Evolutionary conservation across 2,797 vertebrate species (phyloP), one percentile per base, ranked within the genome.

Genomic region (Gallirallus australis): DNA sequence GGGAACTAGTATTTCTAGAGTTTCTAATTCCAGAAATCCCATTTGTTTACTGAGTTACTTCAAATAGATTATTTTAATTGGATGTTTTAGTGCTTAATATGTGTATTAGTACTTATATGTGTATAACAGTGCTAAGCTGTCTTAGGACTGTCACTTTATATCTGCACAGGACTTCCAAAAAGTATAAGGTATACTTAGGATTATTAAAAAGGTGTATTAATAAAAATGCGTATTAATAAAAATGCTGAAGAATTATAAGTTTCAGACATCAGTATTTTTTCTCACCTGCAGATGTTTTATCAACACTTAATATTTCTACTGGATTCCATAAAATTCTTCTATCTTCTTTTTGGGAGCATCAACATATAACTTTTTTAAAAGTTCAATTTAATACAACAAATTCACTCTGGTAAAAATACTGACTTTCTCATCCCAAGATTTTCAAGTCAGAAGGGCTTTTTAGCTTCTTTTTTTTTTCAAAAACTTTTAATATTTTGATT

Each of bases 1-100:
- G 42, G 45, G 33, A 95, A 73, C 31, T 71, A 54, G 7, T 19
- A 25, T 68, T 90, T 71, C 61, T 35, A 56, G 59, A 65, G 33
- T 54, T 90, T 86, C 33, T 83, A 76, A 80, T 69, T 65, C 45
- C 54, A 87, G 40, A 91, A 77, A 82, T 88, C 53, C 40, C 45
- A 56, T 91, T 95, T 96, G 20, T 93, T 95, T 95, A 54, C n/a
- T 39, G n/a, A 86, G 30, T 30, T 75, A 75, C 37, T 86, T 95
- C 92, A 89, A 82, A 88, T 6, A 71, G 24, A 65, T 60, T 35
- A 16, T 50, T 80, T 68, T 52, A 82, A 54, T 60, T 48, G 78
- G 27, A 42, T 82, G 25, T 28, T 60, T 94, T 84, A 79, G 20
- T 80, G 63, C 15, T 69, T 73, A 56, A 28, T 42, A 28, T 45